Base-by-base conservation (phyloP, 2,888 invertebrate genomes). In the Catotricha subobsoleta region DNA sequence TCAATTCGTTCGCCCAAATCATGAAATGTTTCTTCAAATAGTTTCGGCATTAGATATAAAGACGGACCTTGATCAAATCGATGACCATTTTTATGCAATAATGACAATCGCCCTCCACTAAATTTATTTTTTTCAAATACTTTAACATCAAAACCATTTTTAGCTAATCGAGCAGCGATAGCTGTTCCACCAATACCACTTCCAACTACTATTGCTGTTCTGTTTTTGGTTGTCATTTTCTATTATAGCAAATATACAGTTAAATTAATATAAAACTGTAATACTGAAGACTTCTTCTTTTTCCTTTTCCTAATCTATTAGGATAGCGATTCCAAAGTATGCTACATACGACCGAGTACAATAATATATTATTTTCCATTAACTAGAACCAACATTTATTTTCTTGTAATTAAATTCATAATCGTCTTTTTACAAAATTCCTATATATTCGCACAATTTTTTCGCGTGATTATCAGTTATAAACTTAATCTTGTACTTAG, bases 31-130 rank as follows among this genome's bases (percentile, higher is more conserved):
- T 39, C 39, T 15, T 39, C 39, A 13, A 39, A 39, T 16, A 39
- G 3, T 29, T 39, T 39, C 15, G 39, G 39, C 39, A 39, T 39
- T 15, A 39, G 10, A 31, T 39, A 39, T 9, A 39, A 20, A 9
- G 39, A 39, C 10, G 39, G 39, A 2, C 39, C 39, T 15, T 39
- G 39, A 39, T 39, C 39, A n/a, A 39, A 39, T 7, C 39, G 39
- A 30, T 30, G 30, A 1, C 39, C 39, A 39, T 39, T 31, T 21
- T 39, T 39, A 15, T 39, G 39, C 10, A 39, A 30, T n/a, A 39
- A 21, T 12, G 39, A 39, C 30, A 39, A 30, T 2, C 39, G 39
- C 9, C 39, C 39, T 13, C 39, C 39, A 8, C 30, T 30, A 16
- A 39, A 39, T 15, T 19, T n/a, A 31, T 39, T 39, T 15, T 39